Evolutionary conservation across 1,140 invertebrate species (phyloP).

Genomic region (Drosophila persimilis): DNA sequence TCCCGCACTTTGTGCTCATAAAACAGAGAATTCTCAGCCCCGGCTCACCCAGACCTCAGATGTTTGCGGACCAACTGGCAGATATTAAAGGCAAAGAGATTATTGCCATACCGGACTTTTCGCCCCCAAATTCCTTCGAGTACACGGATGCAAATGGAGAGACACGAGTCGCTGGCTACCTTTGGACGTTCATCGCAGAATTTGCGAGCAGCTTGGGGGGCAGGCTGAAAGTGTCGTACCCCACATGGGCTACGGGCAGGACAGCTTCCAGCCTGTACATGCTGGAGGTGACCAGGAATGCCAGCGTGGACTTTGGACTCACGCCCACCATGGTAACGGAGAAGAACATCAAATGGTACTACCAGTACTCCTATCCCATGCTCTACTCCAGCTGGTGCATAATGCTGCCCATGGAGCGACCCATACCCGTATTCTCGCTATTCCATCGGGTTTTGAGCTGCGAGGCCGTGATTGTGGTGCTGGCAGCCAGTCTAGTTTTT

Average conservation of each 20-base stretch:
- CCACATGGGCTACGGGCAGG: slow-evolving; percentile 3
- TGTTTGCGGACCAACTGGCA: slow-evolving; percentile 36
- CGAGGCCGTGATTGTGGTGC: slow-evolving; percentile 4
- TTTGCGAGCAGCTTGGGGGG: slow-evolving; percentile 30
- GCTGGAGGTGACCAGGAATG: slow-evolving; percentile 40
- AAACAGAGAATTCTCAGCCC: background rate
- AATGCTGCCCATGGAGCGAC: slow-evolving; percentile 51
- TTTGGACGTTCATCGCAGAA: slow-evolving; percentile 38
- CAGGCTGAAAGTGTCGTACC: slow-evolving; percentile 9
- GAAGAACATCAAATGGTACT: background rate
- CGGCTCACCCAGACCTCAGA: background rate
- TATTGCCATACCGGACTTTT: slow-evolving; percentile 33
- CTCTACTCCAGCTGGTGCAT: slow-evolving; percentile 40
- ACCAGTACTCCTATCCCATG: slow-evolving; percentile 49
- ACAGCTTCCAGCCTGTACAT: slow-evolving; percentile 23
- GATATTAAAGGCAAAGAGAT: slow-evolving; percentile 18
- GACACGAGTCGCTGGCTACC: slow-evolving; percentile 31
- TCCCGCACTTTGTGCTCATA: slow-evolving; percentile 41
- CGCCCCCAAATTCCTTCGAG: slow-evolving; percentile 44
- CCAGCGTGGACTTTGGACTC: slow-evolving; percentile 46
- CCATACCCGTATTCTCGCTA: slow-evolving; percentile 1
- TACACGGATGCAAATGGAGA: slow-evolving; percentile 22
- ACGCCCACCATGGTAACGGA: background rate
- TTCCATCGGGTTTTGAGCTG: slow-evolving; percentile 23
- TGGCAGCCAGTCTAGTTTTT: background rate